These are phyloP conservation scores for Tetrapedia diversipes DNA, from an alignment of 2,888 invertebrate species.

Conservation along the genomic window DNA sequence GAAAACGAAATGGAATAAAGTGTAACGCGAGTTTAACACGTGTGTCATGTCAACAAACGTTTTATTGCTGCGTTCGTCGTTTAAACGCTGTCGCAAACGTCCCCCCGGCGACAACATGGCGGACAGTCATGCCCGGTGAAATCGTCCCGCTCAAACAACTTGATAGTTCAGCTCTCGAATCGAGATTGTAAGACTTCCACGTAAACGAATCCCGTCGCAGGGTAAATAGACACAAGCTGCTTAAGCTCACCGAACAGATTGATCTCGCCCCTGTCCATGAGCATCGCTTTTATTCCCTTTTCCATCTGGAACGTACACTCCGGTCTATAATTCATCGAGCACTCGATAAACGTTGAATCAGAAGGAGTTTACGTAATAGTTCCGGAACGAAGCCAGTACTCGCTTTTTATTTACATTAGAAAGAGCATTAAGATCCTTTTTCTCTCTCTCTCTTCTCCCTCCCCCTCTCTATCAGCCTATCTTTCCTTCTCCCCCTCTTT, in stretches of 20 bases:
- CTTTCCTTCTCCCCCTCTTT: too few species aligned
- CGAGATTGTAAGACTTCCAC: slow-evolving; percentile 49
- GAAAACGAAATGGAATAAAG: background rate
- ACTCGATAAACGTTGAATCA: too few species aligned
- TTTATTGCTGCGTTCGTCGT: slow-evolving; percentile 30
- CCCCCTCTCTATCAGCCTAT: too few species aligned
- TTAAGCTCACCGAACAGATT: slow-evolving; percentile 57
- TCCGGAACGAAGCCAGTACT: too few species aligned
- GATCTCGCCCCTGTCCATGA: slow-evolving; percentile 36
- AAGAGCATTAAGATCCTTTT: too few species aligned
- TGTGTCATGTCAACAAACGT: slow-evolving; percentile 11
- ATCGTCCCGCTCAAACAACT: slow-evolving; percentile 48
- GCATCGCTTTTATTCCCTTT: slow-evolving; percentile 30
- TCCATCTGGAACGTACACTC: slow-evolving; percentile 13
- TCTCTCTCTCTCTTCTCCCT: too few species aligned
- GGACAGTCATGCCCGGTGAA: slow-evolving; percentile 38
- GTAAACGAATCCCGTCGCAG: slow-evolving; percentile 51
- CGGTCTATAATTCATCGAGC: slow-evolving; percentile 12
- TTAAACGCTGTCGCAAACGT: slow-evolving; percentile 28
- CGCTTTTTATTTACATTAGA: too few species aligned
- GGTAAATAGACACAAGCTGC: slow-evolving; percentile 58
- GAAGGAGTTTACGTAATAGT: too few species aligned
- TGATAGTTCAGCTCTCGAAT: slow-evolving; percentile 50
- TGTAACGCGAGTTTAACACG: slow-evolving; percentile 13
- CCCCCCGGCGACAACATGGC: background rate